Evolutionary conservation across 2,888 invertebrate species (phyloP).

Genomic region (Troides aeacus): DNA sequence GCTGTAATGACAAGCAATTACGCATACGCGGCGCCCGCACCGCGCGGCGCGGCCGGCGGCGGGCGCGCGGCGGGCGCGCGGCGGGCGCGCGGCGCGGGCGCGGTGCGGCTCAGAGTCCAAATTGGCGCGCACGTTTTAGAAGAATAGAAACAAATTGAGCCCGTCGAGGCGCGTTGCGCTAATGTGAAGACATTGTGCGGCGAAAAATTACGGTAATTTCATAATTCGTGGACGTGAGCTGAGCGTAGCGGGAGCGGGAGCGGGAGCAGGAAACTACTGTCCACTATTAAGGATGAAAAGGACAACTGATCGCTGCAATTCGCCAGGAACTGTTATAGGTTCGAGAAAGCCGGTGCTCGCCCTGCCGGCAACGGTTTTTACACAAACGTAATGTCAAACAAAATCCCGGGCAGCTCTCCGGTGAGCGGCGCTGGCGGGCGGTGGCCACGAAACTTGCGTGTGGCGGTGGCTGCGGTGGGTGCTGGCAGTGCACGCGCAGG

Average conservation of each 20-base stretch:
- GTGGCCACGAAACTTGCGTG: no score
- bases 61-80: no score
- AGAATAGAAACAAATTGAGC: conserved; percentile 76
- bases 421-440: no score
- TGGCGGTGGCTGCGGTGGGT: not conserved
- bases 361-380: no score
- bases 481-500: not conserved
- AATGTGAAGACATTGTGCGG: conserved; percentile 75
- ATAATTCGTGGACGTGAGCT: conserved; percentile 57
- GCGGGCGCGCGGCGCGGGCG: conserved; percentile 14
- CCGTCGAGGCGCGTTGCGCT: conserved; percentile 61
- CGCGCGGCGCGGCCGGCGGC: not conserved
- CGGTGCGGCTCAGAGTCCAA: not conserved
- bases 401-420: no score
- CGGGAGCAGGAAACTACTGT: not conserved
- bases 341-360: no score
- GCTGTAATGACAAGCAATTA: conserved; percentile 78
- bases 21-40: conserved; percentile 64
- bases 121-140: conserved; percentile 20
- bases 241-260: conserved; percentile 37
- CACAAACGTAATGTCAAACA: no score
- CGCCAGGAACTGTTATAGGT: no score
- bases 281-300: no score
- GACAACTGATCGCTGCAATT: no score
- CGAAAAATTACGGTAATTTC: conserved; percentile 73